Percentiles rank a stretch among this genome's conserved stretches.
Conservation (phyloP, 2,113 vertebrate species). For the Dissostichus mawsoni region DNA sequence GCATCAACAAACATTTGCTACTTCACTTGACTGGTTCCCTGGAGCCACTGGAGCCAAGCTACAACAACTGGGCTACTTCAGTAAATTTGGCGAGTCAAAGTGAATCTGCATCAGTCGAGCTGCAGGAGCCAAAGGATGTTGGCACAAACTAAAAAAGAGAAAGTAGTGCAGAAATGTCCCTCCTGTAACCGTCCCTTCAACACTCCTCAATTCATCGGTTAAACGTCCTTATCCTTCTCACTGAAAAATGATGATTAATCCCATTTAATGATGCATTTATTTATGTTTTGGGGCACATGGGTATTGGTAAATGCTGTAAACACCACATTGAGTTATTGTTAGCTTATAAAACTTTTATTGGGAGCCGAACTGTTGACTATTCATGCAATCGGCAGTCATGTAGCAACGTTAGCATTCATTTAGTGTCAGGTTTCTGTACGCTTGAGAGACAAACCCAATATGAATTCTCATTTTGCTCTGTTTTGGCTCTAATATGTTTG, state of each 20-base stretch:
- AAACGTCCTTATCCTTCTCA: conserved; percentile 9
- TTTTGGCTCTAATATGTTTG: background rate
- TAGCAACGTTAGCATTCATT: background rate
- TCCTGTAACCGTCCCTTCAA: conserved; percentile 30
- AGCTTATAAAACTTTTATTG: background rate
- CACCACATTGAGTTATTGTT: background rate
- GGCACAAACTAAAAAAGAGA: conserved; percentile 43
- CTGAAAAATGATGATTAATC: background rate
- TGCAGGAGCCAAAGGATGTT: conserved; percentile 59
- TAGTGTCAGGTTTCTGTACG: background rate
- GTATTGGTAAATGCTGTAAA: no score
- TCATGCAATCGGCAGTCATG: background rate
- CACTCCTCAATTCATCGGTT: conserved; percentile 19
- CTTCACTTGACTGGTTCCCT: conserved; percentile 47
- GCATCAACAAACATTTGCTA: conserved; percentile 59
- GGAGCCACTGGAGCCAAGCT: conserved; percentile 54
- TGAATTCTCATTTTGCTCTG: background rate
- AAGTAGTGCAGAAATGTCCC: conserved; percentile 28
- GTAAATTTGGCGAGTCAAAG: conserved; percentile 68
- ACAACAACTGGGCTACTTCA: conserved; percentile 69
- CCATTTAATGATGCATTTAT: no score
- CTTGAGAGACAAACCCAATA: no score
- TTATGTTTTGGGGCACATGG: no score
- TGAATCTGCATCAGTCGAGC: conserved; percentile 66
- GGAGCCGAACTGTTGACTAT: background rate